A percentile compares a stretch with the other conserved stretches of the same genome.
Evolutionary conservation across 2,888 invertebrate species (phyloP).

Genomic region (Erpobdella octoculata): DNA sequence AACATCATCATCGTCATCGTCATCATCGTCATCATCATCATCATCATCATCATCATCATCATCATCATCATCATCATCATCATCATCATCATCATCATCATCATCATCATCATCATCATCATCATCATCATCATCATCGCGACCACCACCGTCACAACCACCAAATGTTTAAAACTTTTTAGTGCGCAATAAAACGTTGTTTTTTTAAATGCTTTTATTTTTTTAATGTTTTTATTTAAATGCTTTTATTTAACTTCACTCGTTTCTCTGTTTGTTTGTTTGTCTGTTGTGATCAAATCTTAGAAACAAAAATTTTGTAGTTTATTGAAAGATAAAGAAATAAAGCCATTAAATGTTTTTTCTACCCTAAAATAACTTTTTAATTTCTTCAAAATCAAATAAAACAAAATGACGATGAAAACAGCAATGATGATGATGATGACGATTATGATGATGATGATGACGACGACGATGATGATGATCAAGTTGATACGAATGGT

Average conservation of each 20-base stretch:
- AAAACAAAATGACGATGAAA: background rate
- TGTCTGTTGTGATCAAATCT: no score
- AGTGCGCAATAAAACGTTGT: no score
- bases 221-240: no score
- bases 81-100: constrained; percentile 13
- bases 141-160: background rate
- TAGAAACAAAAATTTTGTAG: no score
- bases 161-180: no score
- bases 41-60: background rate
- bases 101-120: constrained; percentile 2
- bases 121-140: background rate
- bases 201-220: no score
- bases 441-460: background rate
- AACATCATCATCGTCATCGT: background rate
- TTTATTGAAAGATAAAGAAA: no score
- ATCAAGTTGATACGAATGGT: background rate
- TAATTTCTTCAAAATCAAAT: background rate
- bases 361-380: no score
- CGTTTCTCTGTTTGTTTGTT: no score
- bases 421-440: background rate
- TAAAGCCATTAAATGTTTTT: no score
- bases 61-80: constrained; percentile 18
- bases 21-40: background rate
- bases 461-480: background rate
- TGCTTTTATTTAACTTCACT: no score